Evolutionary conservation across 2,797 vertebrate species (phyloP), one percentile per base, ranked within the genome.

Genomic region (Molossus alvarezi): DNA sequence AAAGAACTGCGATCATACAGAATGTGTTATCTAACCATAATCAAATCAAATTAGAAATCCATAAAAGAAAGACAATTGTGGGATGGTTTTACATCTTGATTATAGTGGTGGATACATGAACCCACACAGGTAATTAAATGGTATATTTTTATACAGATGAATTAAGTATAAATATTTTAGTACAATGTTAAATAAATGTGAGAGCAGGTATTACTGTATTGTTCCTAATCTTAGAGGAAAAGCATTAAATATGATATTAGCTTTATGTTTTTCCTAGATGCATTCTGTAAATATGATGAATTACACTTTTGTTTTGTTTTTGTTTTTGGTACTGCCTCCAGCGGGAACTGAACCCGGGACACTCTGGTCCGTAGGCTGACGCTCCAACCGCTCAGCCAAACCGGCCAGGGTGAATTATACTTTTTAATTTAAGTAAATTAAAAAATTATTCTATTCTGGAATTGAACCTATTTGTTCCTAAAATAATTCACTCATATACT

Each of bases 31-130:
- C 33, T 84, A 29, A 71, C 45, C n/a, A 53, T n/a, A 60, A 82
- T 45, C 10, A 75, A 76, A 84, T 51, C 41, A 94, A 89, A 76
- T 76, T 60, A 76, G 80, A 69, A 69, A 67, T 69, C 62, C 48
- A 41, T 76, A 53, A 45, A 81, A 81, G 33, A 75, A 65, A 41
- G 37, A 41, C 21, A 67, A 79, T 5, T 45, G 29, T 90, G 11
- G 8, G 41, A 76, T 14, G 25, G 33, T 53, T 69, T 84, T 79
- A 48, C 57, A 84, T 90, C 45, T 62, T 71, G 13, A 85, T 55
- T 55, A 79, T 15, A 90, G 53, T 64, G 53, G 20, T 90, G 8
- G 23, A 62, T 69, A 55, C 27, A 45, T 6, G 20, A 62, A 90
- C 33, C 1, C 11, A 90, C 25, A 62, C 8, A 25, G 11, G 23